These are phyloP conservation scores for Capitulum mitella DNA, from an alignment of 2,888 invertebrate genomes.

Conservation along the genomic window DNA sequence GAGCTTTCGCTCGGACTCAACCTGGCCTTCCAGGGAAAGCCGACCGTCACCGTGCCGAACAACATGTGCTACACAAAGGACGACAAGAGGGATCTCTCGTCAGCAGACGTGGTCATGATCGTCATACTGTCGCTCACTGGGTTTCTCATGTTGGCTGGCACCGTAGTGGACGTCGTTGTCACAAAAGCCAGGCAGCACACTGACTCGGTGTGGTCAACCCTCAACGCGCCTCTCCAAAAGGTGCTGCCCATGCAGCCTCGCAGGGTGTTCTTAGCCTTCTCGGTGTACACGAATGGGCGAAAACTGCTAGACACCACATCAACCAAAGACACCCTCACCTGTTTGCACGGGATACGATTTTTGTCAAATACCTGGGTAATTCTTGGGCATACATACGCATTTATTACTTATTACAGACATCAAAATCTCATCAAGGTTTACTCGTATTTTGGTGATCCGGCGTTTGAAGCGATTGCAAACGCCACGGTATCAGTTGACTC, in stretches of 20 bases:
- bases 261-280: neutral
- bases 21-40: neutral
- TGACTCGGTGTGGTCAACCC: neutral
- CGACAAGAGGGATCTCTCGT: neutral
- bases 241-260: neutral
- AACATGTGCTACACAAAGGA: neutral
- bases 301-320: neutral
- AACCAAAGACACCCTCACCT: neutral
- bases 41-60: neutral
- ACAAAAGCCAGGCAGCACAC: neutral
- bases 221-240: neutral
- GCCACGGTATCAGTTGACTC: no score
- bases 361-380: constrained; percentile 1
- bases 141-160: neutral
- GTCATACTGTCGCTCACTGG: neutral
- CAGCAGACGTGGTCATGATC: neutral
- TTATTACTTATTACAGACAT: neutral
- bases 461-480: neutral
- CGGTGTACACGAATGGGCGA: neutral
- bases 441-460: neutral
- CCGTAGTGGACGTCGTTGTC: neutral
- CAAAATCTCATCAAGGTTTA: neutral
- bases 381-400: neutral
- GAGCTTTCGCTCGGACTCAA: neutral
- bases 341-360: neutral